Evolutionary conservation across 2,797 vertebrate species (phyloP), one percentile per base, ranked within the genome.

Genomic region (Poecile montanus): DNA sequence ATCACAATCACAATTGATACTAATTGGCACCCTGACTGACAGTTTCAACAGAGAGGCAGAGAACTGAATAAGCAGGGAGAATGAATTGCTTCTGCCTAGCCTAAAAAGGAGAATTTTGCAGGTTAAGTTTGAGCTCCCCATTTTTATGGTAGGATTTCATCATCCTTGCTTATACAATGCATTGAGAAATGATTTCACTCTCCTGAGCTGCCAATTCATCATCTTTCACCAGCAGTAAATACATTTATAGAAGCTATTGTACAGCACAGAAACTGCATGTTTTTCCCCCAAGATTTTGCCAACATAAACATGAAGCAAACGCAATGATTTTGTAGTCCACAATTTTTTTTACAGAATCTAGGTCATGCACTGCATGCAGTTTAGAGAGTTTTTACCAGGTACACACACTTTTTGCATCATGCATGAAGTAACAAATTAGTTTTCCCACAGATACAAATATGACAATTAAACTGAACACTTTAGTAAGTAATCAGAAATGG

Each of bases 331-430:
- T 27, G 18, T 85, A 84, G 67, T 72, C 23, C 70, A 93, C 19
- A n/a, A 53, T 83, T 88, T 29, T 54, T 94, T 97, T 76, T 88
- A 95, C 89, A 87, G 94, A 96, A 89, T 87, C 54, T 51, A 88
- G 73, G 45, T 92, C 98, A 98, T 98, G 98, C 98, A 97, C 68
- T 88, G 94, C 98, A 98, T 98, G 98, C 97, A 97, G 44, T 91
- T 94, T 56, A 77, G 78, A 91, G 45, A 93, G 30, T 93, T 82
- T 93, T 93, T 95, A 97, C 83, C 65, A 82, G 38, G 32, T 95
- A 90, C 82, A 94, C 90, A 97, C 58, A 95, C 91, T 93, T 97
- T 96, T 97, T 95, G 94, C 93, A 70, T 91, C 97, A 97, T 97
- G 97, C 97, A 96, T 47, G 92, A 95, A 84, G 76, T 91, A 51